Percentiles rank a stretch among this genome's conserved stretches.
phyloP scores from a whole-genome alignment of 2,888 invertebrate species.

The Zaprionus bogoriensis region DNA sequence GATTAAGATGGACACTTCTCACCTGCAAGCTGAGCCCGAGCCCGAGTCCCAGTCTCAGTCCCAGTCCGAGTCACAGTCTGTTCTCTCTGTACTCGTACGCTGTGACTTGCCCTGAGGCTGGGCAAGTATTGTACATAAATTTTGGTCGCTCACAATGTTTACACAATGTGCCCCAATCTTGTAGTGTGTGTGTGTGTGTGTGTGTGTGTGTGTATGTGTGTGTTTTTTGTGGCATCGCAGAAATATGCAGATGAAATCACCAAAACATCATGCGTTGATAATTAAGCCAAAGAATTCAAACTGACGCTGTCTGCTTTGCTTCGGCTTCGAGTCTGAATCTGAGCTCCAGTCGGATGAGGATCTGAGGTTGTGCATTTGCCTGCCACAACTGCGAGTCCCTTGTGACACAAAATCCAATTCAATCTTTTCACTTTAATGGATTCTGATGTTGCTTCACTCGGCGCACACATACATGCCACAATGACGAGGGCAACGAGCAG shows the following conservation, averaged over 20 bases:
- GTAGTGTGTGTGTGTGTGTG: too few species aligned
- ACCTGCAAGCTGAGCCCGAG: constrained; percentile 55
- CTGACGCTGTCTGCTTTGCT: constrained; percentile 63
- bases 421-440: constrained; percentile 74
- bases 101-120: constrained; percentile 17
- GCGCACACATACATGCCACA: not conserved
- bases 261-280: constrained; percentile 74
- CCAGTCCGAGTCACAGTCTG: constrained; percentile 1
- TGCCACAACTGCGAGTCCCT: constrained; percentile 27
- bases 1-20: constrained; percentile 79
- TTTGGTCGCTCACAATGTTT: constrained; percentile 71
- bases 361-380: constrained; percentile 12
- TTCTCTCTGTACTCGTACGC: constrained; percentile 18
- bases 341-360: not conserved
- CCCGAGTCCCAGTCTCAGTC: constrained; percentile 15
- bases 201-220: too few species aligned
- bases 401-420: constrained; percentile 67
- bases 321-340: constrained; percentile 5
- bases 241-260: constrained; percentile 76
- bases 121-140: constrained; percentile 67
- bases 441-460: constrained; percentile 42
- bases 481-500: not conserved
- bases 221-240: constrained; percentile 38
- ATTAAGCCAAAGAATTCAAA: constrained; percentile 73
- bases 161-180: constrained; percentile 66